These are phyloP conservation scores for Tortricodes alternella DNA, from an alignment of 2,888 invertebrate species.

Conservation along the genomic window DNA sequence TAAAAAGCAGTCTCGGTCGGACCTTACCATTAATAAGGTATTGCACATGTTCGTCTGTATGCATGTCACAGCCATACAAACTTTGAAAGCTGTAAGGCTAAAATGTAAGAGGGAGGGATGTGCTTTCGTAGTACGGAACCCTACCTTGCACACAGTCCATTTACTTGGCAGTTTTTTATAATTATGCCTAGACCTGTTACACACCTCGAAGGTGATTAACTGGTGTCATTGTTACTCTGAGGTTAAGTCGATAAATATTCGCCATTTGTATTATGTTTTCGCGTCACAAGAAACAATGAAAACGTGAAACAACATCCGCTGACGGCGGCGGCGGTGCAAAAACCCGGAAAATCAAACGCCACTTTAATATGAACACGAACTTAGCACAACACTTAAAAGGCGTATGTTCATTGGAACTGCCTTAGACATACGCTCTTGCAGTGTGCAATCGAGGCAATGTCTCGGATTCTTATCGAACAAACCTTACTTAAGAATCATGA, in stretches of 20 bases:
- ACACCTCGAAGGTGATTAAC: slow-evolving; percentile 30
- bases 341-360: slow-evolving; percentile 22
- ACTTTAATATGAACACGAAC: slow-evolving; percentile 9
- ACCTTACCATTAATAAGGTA: too few relatives aligned
- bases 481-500: too few relatives aligned
- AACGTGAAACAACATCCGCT: slow-evolving; percentile 46
- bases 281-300: slow-evolving; percentile 48
- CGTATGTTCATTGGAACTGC: not conserved
- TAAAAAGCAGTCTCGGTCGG: too few relatives aligned
- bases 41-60: too few relatives aligned
- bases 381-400: not conserved
- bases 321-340: slow-evolving; percentile 26
- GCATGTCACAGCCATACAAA: too few relatives aligned
- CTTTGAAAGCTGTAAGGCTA: too few relatives aligned
- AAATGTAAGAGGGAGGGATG: too few relatives aligned
- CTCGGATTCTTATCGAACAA: not conserved
- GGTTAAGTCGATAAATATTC: slow-evolving; percentile 46
- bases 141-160: too few relatives aligned
- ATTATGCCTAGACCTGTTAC: not conserved
- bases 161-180: too few relatives aligned
- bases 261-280: slow-evolving; percentile 42
- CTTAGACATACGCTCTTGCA: slow-evolving; percentile 1
- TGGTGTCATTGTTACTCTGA: slow-evolving; percentile 38
- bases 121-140: too few relatives aligned
- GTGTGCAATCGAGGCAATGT: not conserved